Evolutionary conservation across 2,113 vertebrate genomes (phyloP).

Genomic region (Hippocampus comes): DNA sequence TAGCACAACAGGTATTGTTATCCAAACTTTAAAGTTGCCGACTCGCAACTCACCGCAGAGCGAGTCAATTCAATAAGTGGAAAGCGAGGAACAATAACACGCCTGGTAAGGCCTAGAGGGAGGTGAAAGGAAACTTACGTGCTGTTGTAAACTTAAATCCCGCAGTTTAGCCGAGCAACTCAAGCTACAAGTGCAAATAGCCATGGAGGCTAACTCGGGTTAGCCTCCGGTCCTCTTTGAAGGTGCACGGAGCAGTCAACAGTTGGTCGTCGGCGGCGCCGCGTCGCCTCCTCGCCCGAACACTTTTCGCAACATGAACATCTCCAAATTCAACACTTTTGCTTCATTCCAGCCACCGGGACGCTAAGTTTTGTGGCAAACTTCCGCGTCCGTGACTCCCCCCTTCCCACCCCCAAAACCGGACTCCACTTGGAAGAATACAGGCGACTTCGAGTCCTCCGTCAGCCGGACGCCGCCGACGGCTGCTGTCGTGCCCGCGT

Average conservation of each 20-base stretch:
- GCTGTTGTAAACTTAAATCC: constrained; percentile 14
- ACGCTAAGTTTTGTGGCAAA: constrained; percentile 29
- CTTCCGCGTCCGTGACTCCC: constrained; percentile 65
- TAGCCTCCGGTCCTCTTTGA: constrained; percentile 50
- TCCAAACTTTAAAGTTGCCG: background rate
- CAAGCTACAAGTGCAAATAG: constrained; percentile 49
- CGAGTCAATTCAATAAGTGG: background rate
- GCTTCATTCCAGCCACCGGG: constrained; percentile 6
- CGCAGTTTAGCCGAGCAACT: constrained; percentile 39
- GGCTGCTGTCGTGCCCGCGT: constrained; percentile 11
- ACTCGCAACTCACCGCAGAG: background rate
- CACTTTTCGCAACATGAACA: constrained; percentile 10
- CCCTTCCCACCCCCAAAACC: constrained; percentile 52
- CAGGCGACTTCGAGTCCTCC: constrained; percentile 29
- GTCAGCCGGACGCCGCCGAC: constrained; percentile 25
- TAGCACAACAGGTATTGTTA: background rate
- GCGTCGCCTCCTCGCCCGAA: background rate
- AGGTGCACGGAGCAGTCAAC: constrained; percentile 53
- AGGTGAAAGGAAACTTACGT: constrained; percentile 32
- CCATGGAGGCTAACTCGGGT: constrained; percentile 58
- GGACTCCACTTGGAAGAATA: constrained; percentile 56
- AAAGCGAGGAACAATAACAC: background rate
- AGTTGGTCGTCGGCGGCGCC: constrained; percentile 33
- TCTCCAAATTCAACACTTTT: constrained; percentile 3
- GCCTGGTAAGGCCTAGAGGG: background rate